These are phyloP conservation scores for Orthonyx spaldingii DNA, from an alignment of 2,113 vertebrate genomes.

Conservation along the genomic window DNA sequence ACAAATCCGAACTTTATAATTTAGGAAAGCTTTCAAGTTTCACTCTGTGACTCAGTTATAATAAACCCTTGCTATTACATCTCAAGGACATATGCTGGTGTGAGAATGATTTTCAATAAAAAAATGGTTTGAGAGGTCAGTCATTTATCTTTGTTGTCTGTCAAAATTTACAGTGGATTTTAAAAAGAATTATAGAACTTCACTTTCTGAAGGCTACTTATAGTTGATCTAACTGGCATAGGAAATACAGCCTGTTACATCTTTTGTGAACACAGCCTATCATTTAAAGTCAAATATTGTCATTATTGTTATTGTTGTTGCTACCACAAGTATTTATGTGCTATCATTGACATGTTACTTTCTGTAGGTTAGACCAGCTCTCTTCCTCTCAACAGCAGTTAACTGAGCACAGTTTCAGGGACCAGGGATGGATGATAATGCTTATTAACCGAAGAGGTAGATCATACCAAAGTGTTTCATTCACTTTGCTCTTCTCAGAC, in stretches of 20 bases:
- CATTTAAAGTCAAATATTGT: neutral
- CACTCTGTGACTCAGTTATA: neutral
- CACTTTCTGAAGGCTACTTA: conserved; percentile 1
- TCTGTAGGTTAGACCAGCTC: neutral
- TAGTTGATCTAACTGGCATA: neutral
- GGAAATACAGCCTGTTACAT: neutral
- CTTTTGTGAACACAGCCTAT: neutral
- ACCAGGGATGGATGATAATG: neutral
- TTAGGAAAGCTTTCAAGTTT: conserved; percentile 1
- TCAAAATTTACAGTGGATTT: conserved; percentile 21
- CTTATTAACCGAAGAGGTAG: neutral
- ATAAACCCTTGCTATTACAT: neutral
- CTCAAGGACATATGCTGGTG: neutral
- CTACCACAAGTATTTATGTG: neutral
- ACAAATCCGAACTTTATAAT: neutral
- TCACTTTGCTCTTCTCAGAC: neutral
- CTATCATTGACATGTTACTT: neutral
- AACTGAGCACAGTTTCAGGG: neutral
- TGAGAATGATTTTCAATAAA: conserved; percentile 19
- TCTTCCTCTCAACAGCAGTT: neutral
- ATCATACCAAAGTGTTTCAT: neutral
- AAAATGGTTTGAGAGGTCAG: neutral
- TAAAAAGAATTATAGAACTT: neutral
- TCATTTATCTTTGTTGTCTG: conserved; percentile 29
- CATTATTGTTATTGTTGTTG: neutral